Conservation (phyloP, 2,888 invertebrate species). For the Muscina levida region DNA sequence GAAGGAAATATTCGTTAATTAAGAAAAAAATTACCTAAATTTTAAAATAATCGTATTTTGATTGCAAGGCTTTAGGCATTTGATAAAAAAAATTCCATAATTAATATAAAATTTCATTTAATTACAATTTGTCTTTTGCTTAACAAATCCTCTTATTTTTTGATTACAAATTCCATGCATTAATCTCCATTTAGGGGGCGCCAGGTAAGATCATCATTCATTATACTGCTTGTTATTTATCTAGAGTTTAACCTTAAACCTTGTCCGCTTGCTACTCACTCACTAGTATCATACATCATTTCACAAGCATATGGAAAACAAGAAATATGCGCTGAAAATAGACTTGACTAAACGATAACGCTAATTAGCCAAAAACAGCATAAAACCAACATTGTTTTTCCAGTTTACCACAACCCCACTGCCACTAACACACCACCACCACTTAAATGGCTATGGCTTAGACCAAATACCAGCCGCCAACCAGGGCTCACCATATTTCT, state of each 20-base stretch:
- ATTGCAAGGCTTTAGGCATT: too few species aligned
- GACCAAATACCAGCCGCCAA: neutral
- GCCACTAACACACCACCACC: neutral
- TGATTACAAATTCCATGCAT: neutral
- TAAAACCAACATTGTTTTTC: constrained; percentile 33
- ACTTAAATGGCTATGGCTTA: neutral
- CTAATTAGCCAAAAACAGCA: constrained; percentile 65
- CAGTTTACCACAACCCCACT: neutral
- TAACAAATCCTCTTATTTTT: neutral
- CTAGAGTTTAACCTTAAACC: constrained; percentile 23
- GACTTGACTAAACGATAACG: constrained; percentile 62
- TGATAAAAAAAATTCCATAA: neutral
- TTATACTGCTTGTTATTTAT: neutral
- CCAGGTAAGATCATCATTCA: neutral
- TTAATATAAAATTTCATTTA: constrained; percentile 4
- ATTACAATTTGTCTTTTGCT: neutral
- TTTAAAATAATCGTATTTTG: too few species aligned
- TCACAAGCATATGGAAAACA: neutral
- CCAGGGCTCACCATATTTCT: neutral
- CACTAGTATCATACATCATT: neutral
- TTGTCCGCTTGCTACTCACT: neutral
- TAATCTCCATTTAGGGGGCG: neutral
- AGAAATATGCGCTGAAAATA: constrained; percentile 33
- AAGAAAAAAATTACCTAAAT: too few species aligned
- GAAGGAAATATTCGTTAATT: too few species aligned